Base-by-base conservation (phyloP, 2,113 vertebrate genomes). In the Calyptommatus sinebrachiatus region DNA sequence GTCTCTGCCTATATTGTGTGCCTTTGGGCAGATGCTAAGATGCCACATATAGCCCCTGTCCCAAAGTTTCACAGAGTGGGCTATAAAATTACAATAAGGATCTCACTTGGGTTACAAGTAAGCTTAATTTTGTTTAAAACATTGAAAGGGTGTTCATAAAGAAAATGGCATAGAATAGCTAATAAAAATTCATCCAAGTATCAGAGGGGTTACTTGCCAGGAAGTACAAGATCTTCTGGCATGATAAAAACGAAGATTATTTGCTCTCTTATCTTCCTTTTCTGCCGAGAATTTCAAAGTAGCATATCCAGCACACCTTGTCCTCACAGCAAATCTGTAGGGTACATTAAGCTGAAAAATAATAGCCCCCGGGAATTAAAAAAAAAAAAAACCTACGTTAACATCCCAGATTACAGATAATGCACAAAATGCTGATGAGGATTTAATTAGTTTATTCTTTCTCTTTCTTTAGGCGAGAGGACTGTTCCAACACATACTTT, bases 11-110 rank as follows among this genome's bases (percentile, higher is more conserved):
- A 0, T 73, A 31, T 75, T 80, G 84, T 24, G 76, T 86, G 61
- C 74, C 86, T 84, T 71, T 81, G 78, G n/a, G 57, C 72, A 28
- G 4, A 50, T 82, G 24, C 4, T 46, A 72, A 63, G 73, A 75
- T 16, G n/a, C 20, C 65, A 70, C 45, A 63, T 84, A 81, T 79
- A 70, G 57, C 8, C 71, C 53, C 77, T 70, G 48, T 68, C 48
- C 88, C 76, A n/a, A 8, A 28, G 24, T n/a, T 76, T 45, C 35
- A 14, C 84, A 80, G 86, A 71, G 79, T 72, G 74, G 11, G 69
- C 73, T 89, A 77, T 0, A 0, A 65, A 29, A 31, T 26, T 70
- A 78, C 31, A 81, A 76, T 86, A 76, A 35, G 7, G 2, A 79
- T 16, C 26, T 50, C 76, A 0, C 65, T 12, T 24, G 77, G 7